Evolutionary conservation across 2,888 invertebrate genomes (phyloP).

Genomic region (Tigriopus californicus): DNA sequence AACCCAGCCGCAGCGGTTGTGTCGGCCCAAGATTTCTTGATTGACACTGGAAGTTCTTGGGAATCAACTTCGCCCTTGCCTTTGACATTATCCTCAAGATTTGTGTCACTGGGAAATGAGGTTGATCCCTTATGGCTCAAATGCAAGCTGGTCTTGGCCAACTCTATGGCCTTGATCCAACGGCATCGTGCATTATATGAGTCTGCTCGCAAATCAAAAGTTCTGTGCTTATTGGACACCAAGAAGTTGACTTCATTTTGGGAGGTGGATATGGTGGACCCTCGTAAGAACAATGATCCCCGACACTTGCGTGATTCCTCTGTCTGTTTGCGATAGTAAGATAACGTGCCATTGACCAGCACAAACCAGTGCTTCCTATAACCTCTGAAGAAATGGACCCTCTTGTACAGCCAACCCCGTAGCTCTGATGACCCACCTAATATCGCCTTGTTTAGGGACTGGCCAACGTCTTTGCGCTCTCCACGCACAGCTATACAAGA

Average conservation of each 20-base stretch:
- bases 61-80: constrained; percentile 40
- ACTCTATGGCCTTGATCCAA: constrained; percentile 92
- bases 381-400: constrained; percentile 97
- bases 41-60: constrained; percentile 50
- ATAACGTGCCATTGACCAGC: constrained; percentile 82
- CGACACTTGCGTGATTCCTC: constrained; percentile 96
- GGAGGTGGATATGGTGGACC: constrained; percentile 88
- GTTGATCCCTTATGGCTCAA: neutral
- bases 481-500: no score
- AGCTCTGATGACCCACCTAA: no score
- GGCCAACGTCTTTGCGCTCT: no score
- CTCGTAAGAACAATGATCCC: constrained; percentile 88
- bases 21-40: constrained; percentile 1
- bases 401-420: constrained; percentile 92
- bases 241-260: constrained; percentile 39
- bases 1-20: neutral
- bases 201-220: constrained; percentile 73
- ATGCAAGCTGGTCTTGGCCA: constrained; percentile 84
- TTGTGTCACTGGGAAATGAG: neutral
- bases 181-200: constrained; percentile 88
- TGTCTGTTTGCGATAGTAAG: constrained; percentile 89
- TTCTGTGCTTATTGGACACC: constrained; percentile 48
- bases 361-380: constrained; percentile 99
- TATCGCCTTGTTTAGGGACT: no score
- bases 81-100: constrained; percentile 45